Conservation (phyloP, 2,113 vertebrate genomes). For the Pterocles orientalis region DNA sequence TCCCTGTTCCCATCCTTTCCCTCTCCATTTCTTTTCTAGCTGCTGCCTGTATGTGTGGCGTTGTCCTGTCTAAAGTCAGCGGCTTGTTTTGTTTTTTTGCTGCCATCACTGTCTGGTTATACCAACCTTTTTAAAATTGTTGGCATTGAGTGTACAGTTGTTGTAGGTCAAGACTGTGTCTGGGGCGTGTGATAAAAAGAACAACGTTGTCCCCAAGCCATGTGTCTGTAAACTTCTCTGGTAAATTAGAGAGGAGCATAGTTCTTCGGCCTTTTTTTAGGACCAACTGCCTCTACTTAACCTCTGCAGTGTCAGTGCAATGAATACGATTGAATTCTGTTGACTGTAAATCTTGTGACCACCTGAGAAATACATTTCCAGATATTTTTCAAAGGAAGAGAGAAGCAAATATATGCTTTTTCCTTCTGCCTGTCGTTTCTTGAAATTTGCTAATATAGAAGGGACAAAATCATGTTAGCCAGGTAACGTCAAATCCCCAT, state of each 20-base stretch:
- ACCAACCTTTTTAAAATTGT: not conserved
- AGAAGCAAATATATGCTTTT: not conserved
- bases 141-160: not conserved
- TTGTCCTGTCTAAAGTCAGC: not conserved
- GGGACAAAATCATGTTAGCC: not conserved
- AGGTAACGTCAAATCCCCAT: not conserved
- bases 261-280: not conserved
- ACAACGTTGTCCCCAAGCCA: rapidly evolving
- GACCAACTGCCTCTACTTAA: not conserved
- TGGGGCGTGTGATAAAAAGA: no score
- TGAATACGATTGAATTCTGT: not conserved
- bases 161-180: not conserved
- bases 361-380: not conserved
- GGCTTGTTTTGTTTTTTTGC: not conserved
- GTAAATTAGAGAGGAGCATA: not conserved
- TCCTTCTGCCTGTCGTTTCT: not conserved
- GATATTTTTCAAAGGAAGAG: not conserved
- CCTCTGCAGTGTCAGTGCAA: not conserved
- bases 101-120: not conserved
- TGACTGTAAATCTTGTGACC: not conserved
- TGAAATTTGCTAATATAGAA: not conserved
- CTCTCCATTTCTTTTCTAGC: not conserved
- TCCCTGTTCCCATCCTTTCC: no score
- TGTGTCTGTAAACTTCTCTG: not conserved
- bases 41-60: not conserved